phyloP scores from a whole-genome alignment of 2,797 vertebrate genomes.

The Ptychobarbus kaznakovi region DNA sequence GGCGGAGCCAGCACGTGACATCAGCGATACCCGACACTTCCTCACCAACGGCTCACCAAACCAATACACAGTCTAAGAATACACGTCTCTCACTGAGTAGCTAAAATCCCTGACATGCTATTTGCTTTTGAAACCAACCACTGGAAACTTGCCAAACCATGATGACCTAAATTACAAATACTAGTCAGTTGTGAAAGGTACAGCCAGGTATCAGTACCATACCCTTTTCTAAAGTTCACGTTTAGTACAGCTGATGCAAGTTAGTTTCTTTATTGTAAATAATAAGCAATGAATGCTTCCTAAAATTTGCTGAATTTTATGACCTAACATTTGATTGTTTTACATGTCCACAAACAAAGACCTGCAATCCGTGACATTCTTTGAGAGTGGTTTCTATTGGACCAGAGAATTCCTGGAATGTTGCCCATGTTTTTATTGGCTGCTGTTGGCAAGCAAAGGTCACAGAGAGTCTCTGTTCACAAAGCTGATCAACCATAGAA shows the following conservation, averaged over 20 bases:
- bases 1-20: conserved; percentile 57
- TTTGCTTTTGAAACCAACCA: not conserved
- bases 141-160: not conserved
- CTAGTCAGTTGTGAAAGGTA: not conserved
- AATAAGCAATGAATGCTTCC: not conserved
- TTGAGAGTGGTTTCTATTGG: conserved; percentile 15
- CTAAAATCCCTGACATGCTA: conserved; percentile 53
- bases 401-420: conserved; percentile 39
- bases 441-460: conserved; percentile 27
- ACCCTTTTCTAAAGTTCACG: not conserved
- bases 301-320: not conserved
- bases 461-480: conserved; percentile 11
- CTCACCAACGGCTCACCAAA: conserved; percentile 7
- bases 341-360: not conserved
- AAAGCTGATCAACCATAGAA: not conserved
- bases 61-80: conserved; percentile 19
- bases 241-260: not conserved
- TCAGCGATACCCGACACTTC: conserved; percentile 51
- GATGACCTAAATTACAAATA: not conserved
- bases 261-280: not conserved
- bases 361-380: conserved; percentile 11
- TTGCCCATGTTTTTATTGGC: conserved; percentile 26
- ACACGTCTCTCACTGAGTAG: conserved; percentile 2
- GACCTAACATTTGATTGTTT: not conserved
- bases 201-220: not conserved